These are phyloP conservation scores for Lepidurus couesii DNA, from an alignment of 1,140 invertebrate genomes.

Conservation along the genomic window DNA sequence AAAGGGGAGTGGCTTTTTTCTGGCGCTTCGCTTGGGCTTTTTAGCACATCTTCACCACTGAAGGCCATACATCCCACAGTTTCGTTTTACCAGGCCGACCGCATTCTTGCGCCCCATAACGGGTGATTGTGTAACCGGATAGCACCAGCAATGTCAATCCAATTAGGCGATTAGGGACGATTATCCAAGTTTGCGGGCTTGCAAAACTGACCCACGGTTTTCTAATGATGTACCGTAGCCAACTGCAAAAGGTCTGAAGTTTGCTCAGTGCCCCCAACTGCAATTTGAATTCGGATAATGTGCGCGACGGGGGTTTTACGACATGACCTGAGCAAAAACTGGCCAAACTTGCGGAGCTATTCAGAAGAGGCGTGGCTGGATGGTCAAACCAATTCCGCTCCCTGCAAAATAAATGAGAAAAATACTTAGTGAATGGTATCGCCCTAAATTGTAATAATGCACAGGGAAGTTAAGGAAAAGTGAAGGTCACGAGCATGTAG, in stretches of 20 bases:
- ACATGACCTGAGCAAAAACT: background rate
- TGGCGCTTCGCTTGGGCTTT: background rate
- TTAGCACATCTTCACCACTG: background rate
- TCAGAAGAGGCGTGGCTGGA: background rate
- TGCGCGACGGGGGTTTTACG: conserved; percentile 7
- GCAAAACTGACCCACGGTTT: background rate
- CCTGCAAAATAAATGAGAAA: conserved; percentile 23
- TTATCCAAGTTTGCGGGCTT: background rate
- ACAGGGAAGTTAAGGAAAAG: background rate
- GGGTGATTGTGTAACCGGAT: background rate
- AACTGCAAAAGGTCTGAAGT: background rate
- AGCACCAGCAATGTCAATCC: background rate
- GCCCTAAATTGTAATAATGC: background rate
- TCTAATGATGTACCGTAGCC: too few relatives aligned
- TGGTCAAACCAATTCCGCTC: conserved; percentile 6
- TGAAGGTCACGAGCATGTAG: background rate
- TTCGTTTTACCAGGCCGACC: conserved; percentile 12
- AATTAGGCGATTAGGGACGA: background rate
- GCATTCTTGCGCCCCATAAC: conserved; percentile 13
- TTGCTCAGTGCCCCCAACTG: background rate
- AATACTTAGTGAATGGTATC: background rate
- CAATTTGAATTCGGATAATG: background rate
- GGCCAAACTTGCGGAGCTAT: background rate
- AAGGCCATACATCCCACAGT: background rate
- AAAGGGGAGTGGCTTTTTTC: too few relatives aligned